Conservation (phyloP, 2,888 invertebrate genomes). For the Phragmatobia fuliginosa region DNA sequence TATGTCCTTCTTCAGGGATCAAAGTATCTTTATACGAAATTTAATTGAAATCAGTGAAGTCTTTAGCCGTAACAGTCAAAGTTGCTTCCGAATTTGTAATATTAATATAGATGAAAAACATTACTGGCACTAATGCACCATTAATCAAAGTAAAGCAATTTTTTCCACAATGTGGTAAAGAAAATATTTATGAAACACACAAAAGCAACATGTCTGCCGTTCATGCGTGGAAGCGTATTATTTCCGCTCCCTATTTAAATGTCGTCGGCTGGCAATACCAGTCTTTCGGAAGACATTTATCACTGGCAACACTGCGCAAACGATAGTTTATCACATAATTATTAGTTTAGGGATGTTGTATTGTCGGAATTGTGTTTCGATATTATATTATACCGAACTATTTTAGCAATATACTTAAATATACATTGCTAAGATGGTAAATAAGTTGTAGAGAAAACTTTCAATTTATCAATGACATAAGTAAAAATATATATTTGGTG, state of each 20-base stretch:
- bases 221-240: conserved; percentile 19
- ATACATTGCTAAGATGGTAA: background rate
- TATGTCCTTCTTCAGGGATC: too few species aligned
- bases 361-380: background rate
- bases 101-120: too few species aligned
- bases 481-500: background rate
- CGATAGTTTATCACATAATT: conserved; percentile 29
- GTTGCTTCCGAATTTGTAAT: too few species aligned
- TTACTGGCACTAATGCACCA: conserved; percentile 6
- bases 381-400: background rate
- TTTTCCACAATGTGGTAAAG: conserved; percentile 19
- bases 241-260: conserved; percentile 57
- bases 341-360: conserved; percentile 24
- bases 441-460: background rate
- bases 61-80: too few species aligned
- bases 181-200: conserved; percentile 33
- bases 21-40: too few species aligned
- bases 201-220: conserved; percentile 20
- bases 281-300: conserved; percentile 68
- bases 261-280: conserved; percentile 60
- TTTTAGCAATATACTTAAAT: background rate
- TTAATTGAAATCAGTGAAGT: too few species aligned
- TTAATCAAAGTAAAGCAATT: conserved; percentile 3
- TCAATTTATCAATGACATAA: background rate
- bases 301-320: conserved; percentile 52